Percentiles rank a stretch among this genome's conserved stretches.
These are phyloP conservation scores for Brachypteracias leptosomus DNA, from an alignment of 2,113 vertebrate species.

Conservation along the genomic window DNA sequence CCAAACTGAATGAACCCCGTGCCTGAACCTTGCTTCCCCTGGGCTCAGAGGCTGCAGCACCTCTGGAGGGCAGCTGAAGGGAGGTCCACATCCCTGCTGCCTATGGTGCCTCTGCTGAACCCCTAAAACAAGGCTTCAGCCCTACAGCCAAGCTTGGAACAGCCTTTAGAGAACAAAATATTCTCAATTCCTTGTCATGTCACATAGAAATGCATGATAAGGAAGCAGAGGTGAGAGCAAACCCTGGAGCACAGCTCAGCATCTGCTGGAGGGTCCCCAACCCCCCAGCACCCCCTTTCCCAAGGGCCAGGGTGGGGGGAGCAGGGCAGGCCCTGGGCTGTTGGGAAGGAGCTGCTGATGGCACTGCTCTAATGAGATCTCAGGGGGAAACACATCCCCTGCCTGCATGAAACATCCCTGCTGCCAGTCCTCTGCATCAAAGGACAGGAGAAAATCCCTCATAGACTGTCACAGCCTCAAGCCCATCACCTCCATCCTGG, in stretches of 20 bases:
- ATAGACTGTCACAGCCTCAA: too few species aligned
- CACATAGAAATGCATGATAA: neutral
- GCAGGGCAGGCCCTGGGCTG: too few species aligned
- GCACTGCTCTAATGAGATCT: too few species aligned
- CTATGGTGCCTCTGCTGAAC: neutral
- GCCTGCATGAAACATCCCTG: too few species aligned
- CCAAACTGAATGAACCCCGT: neutral
- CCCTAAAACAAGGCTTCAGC: neutral
- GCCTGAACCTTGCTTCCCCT: neutral
- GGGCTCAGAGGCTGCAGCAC: neutral
- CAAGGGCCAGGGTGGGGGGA: too few species aligned
- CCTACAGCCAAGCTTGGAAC: neutral
- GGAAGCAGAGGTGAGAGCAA: neutral
- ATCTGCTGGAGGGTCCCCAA: too few species aligned
- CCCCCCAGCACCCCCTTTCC: too few species aligned
- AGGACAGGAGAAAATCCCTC: too few species aligned
- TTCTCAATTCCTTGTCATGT: neutral
- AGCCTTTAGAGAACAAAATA: neutral
- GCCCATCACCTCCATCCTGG: too few species aligned
- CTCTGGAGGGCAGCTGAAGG: neutral
- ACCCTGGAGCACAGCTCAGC: neutral
- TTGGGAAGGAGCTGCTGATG: too few species aligned
- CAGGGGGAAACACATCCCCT: too few species aligned
- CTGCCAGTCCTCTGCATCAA: too few species aligned
- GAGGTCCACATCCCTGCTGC: neutral